A percentile compares a stretch with the other conserved stretches of the same genome.
Evolutionary conservation across 2,888 invertebrate species (phyloP).

Genomic region (Sesia bembeciformis): DNA sequence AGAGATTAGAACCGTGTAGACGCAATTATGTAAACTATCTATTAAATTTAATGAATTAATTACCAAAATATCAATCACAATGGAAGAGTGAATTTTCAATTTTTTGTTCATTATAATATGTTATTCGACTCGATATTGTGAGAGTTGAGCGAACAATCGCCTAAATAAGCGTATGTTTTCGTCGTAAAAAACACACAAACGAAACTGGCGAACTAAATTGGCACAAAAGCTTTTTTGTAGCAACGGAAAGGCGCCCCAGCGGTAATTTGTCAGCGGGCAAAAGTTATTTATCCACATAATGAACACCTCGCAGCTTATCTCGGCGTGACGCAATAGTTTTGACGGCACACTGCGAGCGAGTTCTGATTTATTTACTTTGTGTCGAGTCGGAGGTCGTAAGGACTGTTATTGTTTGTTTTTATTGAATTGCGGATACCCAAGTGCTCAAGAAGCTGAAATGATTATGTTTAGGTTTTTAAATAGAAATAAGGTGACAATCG

Average conservation of each 20-base stretch:
- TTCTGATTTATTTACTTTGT: slow-evolving; percentile 48
- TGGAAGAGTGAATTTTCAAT: too few relatives aligned
- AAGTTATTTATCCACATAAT: slow-evolving; percentile 54
- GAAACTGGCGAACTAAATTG: not conserved
- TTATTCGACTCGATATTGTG: too few relatives aligned
- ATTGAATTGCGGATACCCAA: not conserved
- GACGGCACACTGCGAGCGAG: slow-evolving; percentile 3
- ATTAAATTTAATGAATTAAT: too few relatives aligned
- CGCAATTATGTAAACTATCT: too few relatives aligned
- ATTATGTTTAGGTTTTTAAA: too few relatives aligned
- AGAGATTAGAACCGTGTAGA: too few relatives aligned
- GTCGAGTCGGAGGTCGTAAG: slow-evolving; percentile 19
- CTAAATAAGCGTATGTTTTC: not conserved
- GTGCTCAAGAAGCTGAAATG: too few relatives aligned
- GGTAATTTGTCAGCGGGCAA: slow-evolving; percentile 37
- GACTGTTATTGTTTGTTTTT: slow-evolving; percentile 10
- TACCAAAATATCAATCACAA: too few relatives aligned
- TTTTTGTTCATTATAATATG: too few relatives aligned
- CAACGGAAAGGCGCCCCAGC: slow-evolving; percentile 1
- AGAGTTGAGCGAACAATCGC: not conserved
- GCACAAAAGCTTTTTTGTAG: not conserved
- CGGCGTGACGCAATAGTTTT: slow-evolving; percentile 9
- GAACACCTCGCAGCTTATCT: slow-evolving; percentile 48
- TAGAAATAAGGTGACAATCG: too few relatives aligned
- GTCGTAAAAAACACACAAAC: not conserved